These are phyloP conservation scores for Aplodontia rufa DNA, from an alignment of 2,113 vertebrate genomes.

Conservation along the genomic window DNA sequence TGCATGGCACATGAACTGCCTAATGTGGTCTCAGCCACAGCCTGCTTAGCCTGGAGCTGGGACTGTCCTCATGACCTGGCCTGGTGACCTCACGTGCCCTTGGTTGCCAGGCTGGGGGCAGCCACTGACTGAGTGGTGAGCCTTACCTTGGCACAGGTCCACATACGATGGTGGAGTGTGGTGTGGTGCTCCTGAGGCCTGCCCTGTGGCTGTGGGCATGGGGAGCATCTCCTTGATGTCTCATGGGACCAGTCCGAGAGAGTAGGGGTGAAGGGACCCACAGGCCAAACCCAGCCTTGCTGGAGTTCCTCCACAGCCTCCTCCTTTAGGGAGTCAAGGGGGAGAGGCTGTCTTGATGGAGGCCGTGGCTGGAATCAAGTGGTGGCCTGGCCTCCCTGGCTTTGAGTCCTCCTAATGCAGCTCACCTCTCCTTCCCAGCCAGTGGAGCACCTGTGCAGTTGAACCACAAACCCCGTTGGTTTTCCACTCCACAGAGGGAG, in stretches of 20 bases:
- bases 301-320: no score
- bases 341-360: no score
- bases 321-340: neutral
- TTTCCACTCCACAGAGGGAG: rapidly evolving
- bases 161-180: rapidly evolving
- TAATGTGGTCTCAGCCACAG: rapidly evolving
- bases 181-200: neutral
- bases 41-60: neutral
- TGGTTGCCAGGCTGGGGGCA: neutral
- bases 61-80: neutral
- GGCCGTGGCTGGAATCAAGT: no score
- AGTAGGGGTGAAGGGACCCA: neutral
- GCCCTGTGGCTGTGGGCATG: rapidly evolving
- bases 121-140: no score
- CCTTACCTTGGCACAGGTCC: neutral
- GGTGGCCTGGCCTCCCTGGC: rapidly evolving
- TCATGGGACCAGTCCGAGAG: rapidly evolving
- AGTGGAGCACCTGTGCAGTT: neutral
- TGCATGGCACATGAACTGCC: neutral
- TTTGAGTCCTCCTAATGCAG: neutral
- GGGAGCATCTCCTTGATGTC: no score
- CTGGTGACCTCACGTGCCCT: no score
- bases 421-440: neutral
- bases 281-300: neutral
- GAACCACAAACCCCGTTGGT: rapidly evolving